Evolutionary conservation across 2,113 vertebrate species (phyloP), one percentile per base, ranked within the genome.

Genomic region (Epinephelus lanceolatus): DNA sequence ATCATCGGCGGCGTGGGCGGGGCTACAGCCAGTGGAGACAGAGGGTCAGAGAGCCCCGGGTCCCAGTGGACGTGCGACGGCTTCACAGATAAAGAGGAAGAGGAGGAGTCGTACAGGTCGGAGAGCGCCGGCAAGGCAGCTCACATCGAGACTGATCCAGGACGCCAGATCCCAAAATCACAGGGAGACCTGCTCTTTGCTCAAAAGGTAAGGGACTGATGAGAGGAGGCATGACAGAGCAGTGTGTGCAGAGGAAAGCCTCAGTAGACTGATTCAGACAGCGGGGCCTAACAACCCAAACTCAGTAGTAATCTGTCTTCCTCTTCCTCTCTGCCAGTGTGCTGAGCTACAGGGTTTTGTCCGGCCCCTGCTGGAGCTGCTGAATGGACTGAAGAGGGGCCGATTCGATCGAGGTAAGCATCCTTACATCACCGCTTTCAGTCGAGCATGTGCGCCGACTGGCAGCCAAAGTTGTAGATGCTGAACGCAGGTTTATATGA

Each of bases 281-380:
- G 45, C 12, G 11, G 10, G 55, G 65, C 30, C 33, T n/a, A 40
- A 76, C 68, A 40, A 76, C 68, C 27, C 30, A 78, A 71, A 79
- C 68, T 59, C 57, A 15, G 65, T 71, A n/a, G 18, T 93, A 80
- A 90, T 91, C 82, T 51, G 62, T 90, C 86, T 85, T 88, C 57
- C 86, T 12, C 53, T 60, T 57, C 53, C 76, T 47, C 74, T 47
- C 55, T 81, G 10, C 0, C 94, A 99, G 98, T 99, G 97, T 94
- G 93, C 87, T 89, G 97, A 99, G 90, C 96, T 99, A 21, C 96
- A 95, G 70, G 97, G 96, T 49, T 99, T 97, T 63, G 95, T 99
- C 71, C 91, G 90, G n/a, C 97, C 98, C 0, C 92, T 99, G 78
- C 93, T 96, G 5, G 96, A 97, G 84, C 95, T 99, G 81, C 95